Percentiles rank a stretch among this genome's conserved stretches.
Evolutionary conservation across 2,113 vertebrate genomes (phyloP).

Genomic region (Tetraodon nigroviridis): DNA sequence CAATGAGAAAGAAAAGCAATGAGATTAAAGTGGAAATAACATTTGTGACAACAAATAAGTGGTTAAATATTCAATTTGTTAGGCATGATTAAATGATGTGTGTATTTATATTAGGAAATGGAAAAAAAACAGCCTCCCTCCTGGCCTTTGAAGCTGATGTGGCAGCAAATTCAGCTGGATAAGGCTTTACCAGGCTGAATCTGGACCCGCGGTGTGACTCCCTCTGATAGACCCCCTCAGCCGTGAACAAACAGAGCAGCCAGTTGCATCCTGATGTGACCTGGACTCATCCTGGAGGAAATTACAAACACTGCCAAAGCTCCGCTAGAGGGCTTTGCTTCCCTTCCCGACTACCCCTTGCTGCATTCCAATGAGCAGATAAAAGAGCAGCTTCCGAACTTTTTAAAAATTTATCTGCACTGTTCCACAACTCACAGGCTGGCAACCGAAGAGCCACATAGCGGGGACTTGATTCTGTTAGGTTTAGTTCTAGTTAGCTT

Average conservation of each 20-base stretch:
- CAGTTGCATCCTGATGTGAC: conserved; percentile 3
- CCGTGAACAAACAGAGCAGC: background rate
- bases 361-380: conserved; percentile 9
- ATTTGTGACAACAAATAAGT: too few relatives aligned
- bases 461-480: too few relatives aligned
- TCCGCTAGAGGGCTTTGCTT: conserved; percentile 48
- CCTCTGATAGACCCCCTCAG: background rate
- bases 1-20: background rate
- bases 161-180: conserved; percentile 38
- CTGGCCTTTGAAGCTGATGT: background rate
- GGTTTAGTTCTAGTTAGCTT: too few relatives aligned
- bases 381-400: conserved; percentile 6
- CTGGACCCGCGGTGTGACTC: background rate
- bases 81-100: background rate
- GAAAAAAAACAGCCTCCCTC: too few relatives aligned
- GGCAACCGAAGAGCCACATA: background rate
- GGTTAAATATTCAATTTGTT: background rate
- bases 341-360: conserved; percentile 18
- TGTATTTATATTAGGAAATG: too few relatives aligned
- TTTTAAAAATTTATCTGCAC: conserved; percentile 5
- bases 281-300: conserved; percentile 38
- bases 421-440: conserved; percentile 16
- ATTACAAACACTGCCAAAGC: conserved; percentile 39
- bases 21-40: background rate
- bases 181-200: background rate